Evolutionary conservation across 2,888 invertebrate genomes (phyloP).

Genomic region (Acanthosepion esculentum): DNA sequence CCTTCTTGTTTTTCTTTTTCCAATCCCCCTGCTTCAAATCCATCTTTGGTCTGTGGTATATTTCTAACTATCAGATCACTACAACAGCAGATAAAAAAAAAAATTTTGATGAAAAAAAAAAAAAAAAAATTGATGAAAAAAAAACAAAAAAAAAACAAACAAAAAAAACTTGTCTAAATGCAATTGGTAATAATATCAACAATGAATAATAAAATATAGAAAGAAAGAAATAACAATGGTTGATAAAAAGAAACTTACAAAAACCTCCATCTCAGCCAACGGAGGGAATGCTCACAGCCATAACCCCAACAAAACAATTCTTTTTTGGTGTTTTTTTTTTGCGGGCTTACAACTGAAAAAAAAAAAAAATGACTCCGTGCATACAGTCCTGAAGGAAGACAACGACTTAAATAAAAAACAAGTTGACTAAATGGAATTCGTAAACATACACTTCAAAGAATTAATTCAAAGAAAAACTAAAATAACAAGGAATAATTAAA

Average conservation of each 20-base stretch:
- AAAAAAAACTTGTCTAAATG: background rate
- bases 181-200: background rate
- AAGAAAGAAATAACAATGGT: background rate
- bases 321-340: background rate
- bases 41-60: background rate
- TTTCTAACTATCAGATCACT: background rate
- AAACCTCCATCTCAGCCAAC: background rate
- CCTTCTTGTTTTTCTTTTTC: too few relatives aligned
- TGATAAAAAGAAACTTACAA: background rate
- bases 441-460: too few relatives aligned
- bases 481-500: too few relatives aligned
- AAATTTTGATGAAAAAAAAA: too few relatives aligned
- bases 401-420: too few relatives aligned
- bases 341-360: background rate
- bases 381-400: too few relatives aligned
- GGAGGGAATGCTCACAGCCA: conserved; percentile 33
- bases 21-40: too few relatives aligned
- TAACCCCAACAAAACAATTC: background rate
- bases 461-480: too few relatives aligned
- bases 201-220: conserved; percentile 3
- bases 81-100: too few relatives aligned
- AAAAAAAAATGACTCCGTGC: background rate
- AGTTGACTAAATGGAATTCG: too few relatives aligned
- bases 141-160: too few relatives aligned
- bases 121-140: too few relatives aligned